Conservation (phyloP, 2,888 invertebrate genomes). For the Luperina nickerlii region DNA sequence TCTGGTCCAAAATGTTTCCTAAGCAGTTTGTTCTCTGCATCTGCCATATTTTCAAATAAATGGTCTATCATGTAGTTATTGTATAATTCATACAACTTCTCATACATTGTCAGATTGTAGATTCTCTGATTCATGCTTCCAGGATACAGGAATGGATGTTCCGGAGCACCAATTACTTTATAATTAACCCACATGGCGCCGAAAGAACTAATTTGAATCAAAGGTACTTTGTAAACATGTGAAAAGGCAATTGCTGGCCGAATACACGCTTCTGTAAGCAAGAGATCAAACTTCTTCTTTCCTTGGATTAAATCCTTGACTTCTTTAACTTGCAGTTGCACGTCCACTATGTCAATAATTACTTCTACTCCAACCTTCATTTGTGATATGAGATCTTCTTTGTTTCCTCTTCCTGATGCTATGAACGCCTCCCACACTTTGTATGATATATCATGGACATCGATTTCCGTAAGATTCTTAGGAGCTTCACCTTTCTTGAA, state of each 20-base stretch:
- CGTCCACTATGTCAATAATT: constrained; percentile 50
- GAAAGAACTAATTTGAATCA: constrained; percentile 74
- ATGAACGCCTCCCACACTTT: constrained; percentile 44
- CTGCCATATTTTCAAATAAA: constrained; percentile 18
- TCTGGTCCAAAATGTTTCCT: constrained; percentile 67
- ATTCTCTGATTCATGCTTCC: constrained; percentile 54
- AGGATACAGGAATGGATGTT: constrained; percentile 73
- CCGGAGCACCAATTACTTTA: constrained; percentile 68
- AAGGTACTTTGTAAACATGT: constrained; percentile 71
- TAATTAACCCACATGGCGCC: constrained; percentile 59
- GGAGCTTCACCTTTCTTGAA: constrained; percentile 68
- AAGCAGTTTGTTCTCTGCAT: constrained; percentile 54
- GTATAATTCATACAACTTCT: constrained; percentile 69
- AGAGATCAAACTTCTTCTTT: constrained; percentile 70
- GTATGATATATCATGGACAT: constrained; percentile 74
- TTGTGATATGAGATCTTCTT: constrained; percentile 53
- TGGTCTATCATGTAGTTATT: constrained; percentile 47
- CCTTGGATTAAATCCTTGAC: constrained; percentile 67
- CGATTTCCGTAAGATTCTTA: constrained; percentile 79
- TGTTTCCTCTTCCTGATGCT: constrained; percentile 33
- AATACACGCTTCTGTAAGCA: constrained; percentile 71
- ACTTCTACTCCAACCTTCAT: constrained; percentile 29
- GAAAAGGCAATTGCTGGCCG: constrained; percentile 62
- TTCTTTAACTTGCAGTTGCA: constrained; percentile 59
- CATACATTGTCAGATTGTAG: constrained; percentile 69